Evolutionary conservation across 2,888 invertebrate species (phyloP).

Genomic region (Auanema freiburgensis): DNA sequence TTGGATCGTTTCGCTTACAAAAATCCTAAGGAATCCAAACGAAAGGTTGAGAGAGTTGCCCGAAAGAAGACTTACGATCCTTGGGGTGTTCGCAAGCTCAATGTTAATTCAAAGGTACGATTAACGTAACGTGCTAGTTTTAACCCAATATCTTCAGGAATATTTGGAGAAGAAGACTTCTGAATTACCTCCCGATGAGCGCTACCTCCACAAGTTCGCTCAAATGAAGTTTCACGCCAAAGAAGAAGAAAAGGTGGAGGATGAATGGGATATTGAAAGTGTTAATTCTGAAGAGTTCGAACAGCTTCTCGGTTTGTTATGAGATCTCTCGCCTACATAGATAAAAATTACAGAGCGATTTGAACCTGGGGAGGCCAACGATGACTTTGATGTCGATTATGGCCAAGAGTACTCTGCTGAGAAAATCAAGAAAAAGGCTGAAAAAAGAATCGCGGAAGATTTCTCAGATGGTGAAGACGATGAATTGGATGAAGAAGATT

Average conservation of each 20-base stretch:
- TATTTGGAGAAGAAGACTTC: conserved; percentile 47
- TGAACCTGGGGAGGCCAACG: conserved; percentile 65
- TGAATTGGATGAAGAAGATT: conserved; percentile 40
- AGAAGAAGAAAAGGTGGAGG: conserved; percentile 65
- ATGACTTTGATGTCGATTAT: conserved; percentile 73
- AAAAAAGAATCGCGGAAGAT: conserved; percentile 19
- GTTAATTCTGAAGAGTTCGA: conserved; percentile 81
- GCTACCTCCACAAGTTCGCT: conserved; percentile 75
- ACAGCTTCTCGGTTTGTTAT: conserved; percentile 69
- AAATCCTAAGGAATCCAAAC: conserved; percentile 72
- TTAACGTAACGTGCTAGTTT: neutral
- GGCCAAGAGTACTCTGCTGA: conserved; percentile 66
- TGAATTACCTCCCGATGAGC: conserved; percentile 85
- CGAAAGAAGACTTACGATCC: conserved; percentile 45
- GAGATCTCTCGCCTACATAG: neutral
- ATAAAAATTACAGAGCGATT: conserved; percentile 64
- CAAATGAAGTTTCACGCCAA: conserved; percentile 36
- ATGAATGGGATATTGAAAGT: conserved; percentile 74
- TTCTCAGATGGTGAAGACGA: conserved; percentile 47
- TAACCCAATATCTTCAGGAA: conserved; percentile 38
- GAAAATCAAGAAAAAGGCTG: conserved; percentile 23
- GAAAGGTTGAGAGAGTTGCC: conserved; percentile 16
- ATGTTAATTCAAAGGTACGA: conserved; percentile 42
- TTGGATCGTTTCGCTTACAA: conserved; percentile 92
- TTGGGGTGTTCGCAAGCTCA: conserved; percentile 50